Evolutionary conservation across 2,113 vertebrate genomes (phyloP).

Genomic region (Neolamprologus brichardi): DNA sequence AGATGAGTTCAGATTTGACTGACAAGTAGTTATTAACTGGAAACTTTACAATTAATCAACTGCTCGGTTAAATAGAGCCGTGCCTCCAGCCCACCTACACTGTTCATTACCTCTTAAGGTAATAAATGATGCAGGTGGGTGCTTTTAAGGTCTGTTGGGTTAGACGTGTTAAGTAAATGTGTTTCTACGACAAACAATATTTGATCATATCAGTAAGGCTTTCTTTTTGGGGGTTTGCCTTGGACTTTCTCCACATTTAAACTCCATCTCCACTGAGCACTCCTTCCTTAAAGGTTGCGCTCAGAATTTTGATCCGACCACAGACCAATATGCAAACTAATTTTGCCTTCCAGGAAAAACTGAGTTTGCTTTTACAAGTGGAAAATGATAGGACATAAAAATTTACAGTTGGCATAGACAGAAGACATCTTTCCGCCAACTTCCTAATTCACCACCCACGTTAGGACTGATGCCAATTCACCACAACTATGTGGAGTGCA

Average conservation of each 20-base stretch:
- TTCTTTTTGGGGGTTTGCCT: rapidly evolving
- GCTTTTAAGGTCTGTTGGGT: not conserved
- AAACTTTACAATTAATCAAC: not conserved
- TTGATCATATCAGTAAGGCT: not conserved
- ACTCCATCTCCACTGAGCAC: not conserved
- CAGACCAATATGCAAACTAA: not conserved
- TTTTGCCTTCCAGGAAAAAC: not conserved
- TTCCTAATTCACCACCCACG: slow-evolving; percentile 2
- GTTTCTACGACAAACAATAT: not conserved
- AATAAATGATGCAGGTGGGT: not conserved
- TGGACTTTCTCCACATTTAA: not conserved
- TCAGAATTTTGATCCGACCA: not conserved
- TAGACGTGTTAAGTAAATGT: not conserved
- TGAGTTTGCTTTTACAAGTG: not conserved
- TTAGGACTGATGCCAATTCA: not conserved
- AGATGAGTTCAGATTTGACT: not conserved
- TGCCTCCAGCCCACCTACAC: not conserved
- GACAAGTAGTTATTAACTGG: not conserved
- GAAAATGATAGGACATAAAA: not conserved
- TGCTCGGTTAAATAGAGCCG: not conserved
- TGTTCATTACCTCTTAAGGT: not conserved
- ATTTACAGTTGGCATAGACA: not conserved
- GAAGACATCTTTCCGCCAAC: not conserved
- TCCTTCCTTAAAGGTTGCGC: not conserved
- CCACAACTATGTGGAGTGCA: not conserved